Evolutionary conservation across 2,888 invertebrate species (phyloP), one percentile per base, ranked within the genome.

Genomic region (Lasioglossum calceatum): DNA sequence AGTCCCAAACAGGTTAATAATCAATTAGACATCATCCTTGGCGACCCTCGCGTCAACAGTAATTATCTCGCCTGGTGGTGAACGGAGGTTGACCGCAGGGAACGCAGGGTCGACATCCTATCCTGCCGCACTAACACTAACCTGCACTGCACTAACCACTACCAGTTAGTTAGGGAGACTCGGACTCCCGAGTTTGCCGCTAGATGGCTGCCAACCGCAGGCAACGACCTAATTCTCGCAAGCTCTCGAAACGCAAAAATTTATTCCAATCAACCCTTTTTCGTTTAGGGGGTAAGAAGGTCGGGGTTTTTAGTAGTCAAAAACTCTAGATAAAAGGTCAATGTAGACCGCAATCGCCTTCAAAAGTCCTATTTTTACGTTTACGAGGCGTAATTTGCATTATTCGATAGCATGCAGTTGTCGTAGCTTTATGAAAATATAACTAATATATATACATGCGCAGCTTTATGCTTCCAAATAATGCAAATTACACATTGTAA

Each of bases 91-190:
- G 27, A 78, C 47, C 58, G 39, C 74, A 79, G 70, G 27, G 27
- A 78, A 39, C 58, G 39, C 74, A 79, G 70, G 27, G 75, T 83
- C 44, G 70, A 79, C 80, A 71, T 74, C 39, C 74, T 58, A 71
- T 74, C 39, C 74, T 58, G 71, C 42, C 39, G n/a, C 71, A 70
- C 39, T 70, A 70, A 70, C 39, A 27, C 27, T 27, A 27, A 27
- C 27, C 27, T 27, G 27, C 27, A 27, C 27, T n/a, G n/a, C n/a
- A n/a, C 39, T 70, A 70, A 70, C 39, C 23, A 70, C 36, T 47
- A 47, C 47, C 47, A 70, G 67, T 39, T 39, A 70, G 67, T 39
- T 39, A 23, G 36, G 23, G 39, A 36, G 14, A 5, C 42, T 23
- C 42, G 0, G 42, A 14, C 2, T 71, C 23, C 42, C n/a, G 23